Percentiles rank a stretch among this genome's conserved stretches.
Conservation (phyloP, 1,140 invertebrate genomes). For the Bradysia coprophila region DNA sequence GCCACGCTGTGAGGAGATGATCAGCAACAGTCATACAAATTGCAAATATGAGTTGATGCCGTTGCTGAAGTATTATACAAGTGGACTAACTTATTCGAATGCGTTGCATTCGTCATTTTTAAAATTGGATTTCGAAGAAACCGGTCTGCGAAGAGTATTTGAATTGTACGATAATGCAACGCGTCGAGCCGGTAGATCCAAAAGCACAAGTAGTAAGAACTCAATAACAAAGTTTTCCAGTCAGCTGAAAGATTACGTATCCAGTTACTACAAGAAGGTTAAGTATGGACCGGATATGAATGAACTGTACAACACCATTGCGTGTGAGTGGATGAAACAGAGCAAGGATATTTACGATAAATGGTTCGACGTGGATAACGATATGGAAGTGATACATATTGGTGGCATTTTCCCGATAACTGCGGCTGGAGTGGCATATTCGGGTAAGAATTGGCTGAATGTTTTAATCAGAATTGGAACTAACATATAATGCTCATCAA, state of each 20-base stretch:
- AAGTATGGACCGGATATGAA: conserved; percentile 14
- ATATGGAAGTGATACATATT: conserved; percentile 29
- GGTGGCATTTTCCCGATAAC: conserved; percentile 62
- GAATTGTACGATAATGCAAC: neutral
- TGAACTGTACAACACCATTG: conserved; percentile 27
- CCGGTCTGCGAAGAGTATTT: neutral
- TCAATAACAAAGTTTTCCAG: too few relatives aligned
- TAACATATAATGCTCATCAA: too few relatives aligned
- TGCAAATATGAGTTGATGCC: conserved; percentile 45
- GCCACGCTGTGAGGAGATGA: conserved; percentile 29
- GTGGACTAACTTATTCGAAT: conserved; percentile 23
- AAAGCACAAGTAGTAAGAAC: too few relatives aligned
- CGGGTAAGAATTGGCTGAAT: conserved; percentile 28
- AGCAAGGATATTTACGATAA: conserved; percentile 28
- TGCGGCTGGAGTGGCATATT: conserved; percentile 31
- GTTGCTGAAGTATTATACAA: conserved; percentile 43
- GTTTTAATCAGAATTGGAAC: too few relatives aligned
- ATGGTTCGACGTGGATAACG: conserved; percentile 32
- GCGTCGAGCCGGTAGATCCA: neutral
- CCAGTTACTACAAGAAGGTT: too few relatives aligned
- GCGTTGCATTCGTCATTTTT: conserved; percentile 23
- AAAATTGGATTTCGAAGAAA: conserved; percentile 29
- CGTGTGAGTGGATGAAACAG: conserved; percentile 46
- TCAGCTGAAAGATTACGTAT: too few relatives aligned
- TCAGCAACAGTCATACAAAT: conserved; percentile 12